A percentile compares a stretch with the other conserved stretches of the same genome.
Conservation (phyloP, 2,888 invertebrate species). For the Diogma glabrata region DNA sequence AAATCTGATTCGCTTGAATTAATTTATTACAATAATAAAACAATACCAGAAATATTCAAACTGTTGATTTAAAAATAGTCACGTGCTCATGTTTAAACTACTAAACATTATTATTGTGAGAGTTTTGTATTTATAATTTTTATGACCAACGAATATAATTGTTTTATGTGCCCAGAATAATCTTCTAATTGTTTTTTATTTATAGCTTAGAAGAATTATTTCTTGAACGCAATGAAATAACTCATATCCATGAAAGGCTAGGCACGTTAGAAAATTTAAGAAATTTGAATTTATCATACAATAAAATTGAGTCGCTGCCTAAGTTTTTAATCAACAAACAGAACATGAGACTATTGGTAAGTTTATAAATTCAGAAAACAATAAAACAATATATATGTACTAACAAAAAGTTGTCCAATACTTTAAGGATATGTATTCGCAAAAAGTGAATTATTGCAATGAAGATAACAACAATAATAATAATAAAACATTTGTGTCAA, state of each 20-base stretch:
- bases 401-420: too few species aligned
- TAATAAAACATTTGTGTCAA: background rate
- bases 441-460: slow-evolving; percentile 8
- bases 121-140: too few species aligned
- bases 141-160: too few species aligned
- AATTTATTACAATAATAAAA: too few species aligned
- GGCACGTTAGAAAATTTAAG: slow-evolving; percentile 48
- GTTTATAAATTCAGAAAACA: too few species aligned
- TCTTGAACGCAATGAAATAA: slow-evolving; percentile 59
- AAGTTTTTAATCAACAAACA: slow-evolving; percentile 43
- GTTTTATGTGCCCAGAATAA: too few species aligned
- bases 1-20: too few species aligned
- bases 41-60: too few species aligned
- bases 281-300: slow-evolving; percentile 46
- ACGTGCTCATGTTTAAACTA: too few species aligned
- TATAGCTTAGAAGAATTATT: slow-evolving; percentile 58
- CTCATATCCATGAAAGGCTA: slow-evolving; percentile 47
- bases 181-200: slow-evolving; percentile 7
- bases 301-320: slow-evolving; percentile 39
- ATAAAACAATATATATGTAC: too few species aligned
- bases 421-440: slow-evolving; percentile 21
- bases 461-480: background rate
- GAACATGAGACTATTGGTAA: slow-evolving; percentile 35
- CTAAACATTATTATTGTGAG: too few species aligned
- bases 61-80: too few species aligned